phyloP scores from a whole-genome alignment of 2,888 invertebrate genomes.

The Caenorhabditis afra region DNA sequence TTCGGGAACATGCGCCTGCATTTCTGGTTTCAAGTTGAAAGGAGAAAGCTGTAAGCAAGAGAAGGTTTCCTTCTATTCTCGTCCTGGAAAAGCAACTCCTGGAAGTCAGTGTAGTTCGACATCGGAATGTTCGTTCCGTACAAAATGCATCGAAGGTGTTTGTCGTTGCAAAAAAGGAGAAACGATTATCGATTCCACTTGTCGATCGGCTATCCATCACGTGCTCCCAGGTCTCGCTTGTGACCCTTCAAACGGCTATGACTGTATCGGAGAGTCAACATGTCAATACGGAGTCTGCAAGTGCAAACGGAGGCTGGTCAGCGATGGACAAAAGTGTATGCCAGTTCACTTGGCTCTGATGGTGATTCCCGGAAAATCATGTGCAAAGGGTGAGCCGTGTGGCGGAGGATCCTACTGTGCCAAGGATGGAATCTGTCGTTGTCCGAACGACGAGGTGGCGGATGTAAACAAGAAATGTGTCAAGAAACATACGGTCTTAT shows the following conservation, averaged over 20 bases:
- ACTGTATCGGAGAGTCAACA: slow-evolving; percentile 74
- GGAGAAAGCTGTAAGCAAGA: slow-evolving; percentile 24
- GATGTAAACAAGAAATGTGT: slow-evolving; percentile 75
- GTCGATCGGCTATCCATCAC: slow-evolving; percentile 72
- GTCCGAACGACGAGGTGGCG: slow-evolving; percentile 63
- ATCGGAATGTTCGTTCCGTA: slow-evolving; percentile 74
- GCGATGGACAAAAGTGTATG: slow-evolving; percentile 73
- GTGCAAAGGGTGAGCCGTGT: slow-evolving; percentile 69
- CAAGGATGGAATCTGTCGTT: slow-evolving; percentile 71
- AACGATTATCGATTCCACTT: slow-evolving; percentile 75
- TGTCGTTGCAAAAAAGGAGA: slow-evolving; percentile 77
- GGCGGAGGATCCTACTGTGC: slow-evolving; percentile 65
- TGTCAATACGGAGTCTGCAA: slow-evolving; percentile 74
- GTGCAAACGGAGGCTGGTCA: slow-evolving; percentile 72
- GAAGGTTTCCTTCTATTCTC: slow-evolving; percentile 29
- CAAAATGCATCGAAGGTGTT: slow-evolving; percentile 76
- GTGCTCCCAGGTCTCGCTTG: slow-evolving; percentile 73
- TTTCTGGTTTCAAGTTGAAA: slow-evolving; percentile 24
- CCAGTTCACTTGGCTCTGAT: slow-evolving; percentile 59
- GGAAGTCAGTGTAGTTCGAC: slow-evolving; percentile 72
- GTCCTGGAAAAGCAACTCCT: slow-evolving; percentile 52
- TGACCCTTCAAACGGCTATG: slow-evolving; percentile 75
- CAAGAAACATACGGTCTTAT: slow-evolving; percentile 54
- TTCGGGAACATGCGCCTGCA: slow-evolving; percentile 33
- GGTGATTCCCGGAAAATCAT: slow-evolving; percentile 73